A percentile compares a stretch with the other conserved stretches of the same genome.
phyloP scores from a whole-genome alignment of 2,797 vertebrate species.

The Numenius phaeopus region DNA sequence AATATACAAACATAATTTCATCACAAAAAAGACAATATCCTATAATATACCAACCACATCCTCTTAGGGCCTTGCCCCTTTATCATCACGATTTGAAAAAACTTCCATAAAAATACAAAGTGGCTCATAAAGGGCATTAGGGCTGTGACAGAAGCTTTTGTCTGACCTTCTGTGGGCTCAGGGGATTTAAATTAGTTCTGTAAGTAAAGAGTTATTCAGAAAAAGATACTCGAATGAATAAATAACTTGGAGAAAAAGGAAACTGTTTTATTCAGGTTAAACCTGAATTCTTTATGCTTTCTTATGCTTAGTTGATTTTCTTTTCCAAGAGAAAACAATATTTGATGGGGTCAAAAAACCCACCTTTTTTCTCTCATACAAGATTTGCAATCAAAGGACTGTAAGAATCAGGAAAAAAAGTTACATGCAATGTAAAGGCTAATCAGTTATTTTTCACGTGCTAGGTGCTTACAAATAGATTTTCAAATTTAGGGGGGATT shows the following conservation, averaged over 20 bases:
- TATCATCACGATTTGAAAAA: background rate
- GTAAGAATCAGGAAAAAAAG: background rate
- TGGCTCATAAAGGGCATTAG: background rate
- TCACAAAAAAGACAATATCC: background rate
- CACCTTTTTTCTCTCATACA: background rate
- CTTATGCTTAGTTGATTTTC: background rate
- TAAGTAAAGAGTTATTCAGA: conserved; percentile 34
- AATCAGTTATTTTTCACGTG: background rate
- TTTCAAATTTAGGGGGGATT: background rate
- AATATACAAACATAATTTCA: background rate
- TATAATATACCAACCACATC: background rate
- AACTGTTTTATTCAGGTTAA: background rate
- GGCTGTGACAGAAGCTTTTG: background rate
- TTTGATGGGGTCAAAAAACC: background rate
- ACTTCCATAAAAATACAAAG: background rate
- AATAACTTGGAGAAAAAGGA: background rate
- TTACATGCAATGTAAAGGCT: background rate
- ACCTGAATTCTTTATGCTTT: background rate
- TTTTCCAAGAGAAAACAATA: background rate
- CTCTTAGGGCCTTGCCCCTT: background rate
- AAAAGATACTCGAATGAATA: conserved; percentile 3
- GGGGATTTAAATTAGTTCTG: conserved; percentile 31
- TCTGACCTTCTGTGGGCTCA: conserved; percentile 4
- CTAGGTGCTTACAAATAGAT: background rate
- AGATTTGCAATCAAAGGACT: background rate